Evolutionary conservation across 2,797 vertebrate genomes (phyloP).

Genomic region (Pseudomugil gertrudae): DNA sequence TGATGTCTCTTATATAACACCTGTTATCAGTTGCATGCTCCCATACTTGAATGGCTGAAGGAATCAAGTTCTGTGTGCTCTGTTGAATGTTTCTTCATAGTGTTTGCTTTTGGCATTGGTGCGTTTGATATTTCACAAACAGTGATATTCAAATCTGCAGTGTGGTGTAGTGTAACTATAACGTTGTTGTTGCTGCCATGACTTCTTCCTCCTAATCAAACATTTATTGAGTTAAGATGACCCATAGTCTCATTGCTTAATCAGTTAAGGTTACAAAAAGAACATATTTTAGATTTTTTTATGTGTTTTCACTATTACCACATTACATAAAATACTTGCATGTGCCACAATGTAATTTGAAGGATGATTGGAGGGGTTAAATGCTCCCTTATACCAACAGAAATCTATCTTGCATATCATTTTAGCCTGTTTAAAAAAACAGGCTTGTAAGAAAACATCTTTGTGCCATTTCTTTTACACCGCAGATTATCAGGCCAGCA

Average conservation of each 20-base stretch:
- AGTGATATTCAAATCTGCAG: background rate
- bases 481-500: conserved; percentile 61
- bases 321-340: conserved; percentile 37
- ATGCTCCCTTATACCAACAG: conserved; percentile 65
- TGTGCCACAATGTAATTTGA: conserved; percentile 33
- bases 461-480: conserved; percentile 50
- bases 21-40: background rate
- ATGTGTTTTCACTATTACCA: conserved; percentile 31
- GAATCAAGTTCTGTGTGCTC: background rate
- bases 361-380: conserved; percentile 62
- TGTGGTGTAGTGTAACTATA: background rate
- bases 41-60: background rate
- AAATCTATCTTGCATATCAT: conserved; percentile 51
- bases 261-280: conserved; percentile 4
- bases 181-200: background rate
- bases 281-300: conserved; percentile 14
- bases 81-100: background rate
- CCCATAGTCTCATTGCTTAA: background rate
- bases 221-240: background rate
- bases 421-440: conserved; percentile 40
- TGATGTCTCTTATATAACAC: background rate
- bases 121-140: background rate
- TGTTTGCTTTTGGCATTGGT: background rate
- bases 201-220: background rate
- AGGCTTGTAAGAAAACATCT: conserved; percentile 26